Percentiles rank a stretch among this genome's conserved stretches.
Conservation (phyloP, 2,113 vertebrate genomes). For the Cercopithecus mona region DNA sequence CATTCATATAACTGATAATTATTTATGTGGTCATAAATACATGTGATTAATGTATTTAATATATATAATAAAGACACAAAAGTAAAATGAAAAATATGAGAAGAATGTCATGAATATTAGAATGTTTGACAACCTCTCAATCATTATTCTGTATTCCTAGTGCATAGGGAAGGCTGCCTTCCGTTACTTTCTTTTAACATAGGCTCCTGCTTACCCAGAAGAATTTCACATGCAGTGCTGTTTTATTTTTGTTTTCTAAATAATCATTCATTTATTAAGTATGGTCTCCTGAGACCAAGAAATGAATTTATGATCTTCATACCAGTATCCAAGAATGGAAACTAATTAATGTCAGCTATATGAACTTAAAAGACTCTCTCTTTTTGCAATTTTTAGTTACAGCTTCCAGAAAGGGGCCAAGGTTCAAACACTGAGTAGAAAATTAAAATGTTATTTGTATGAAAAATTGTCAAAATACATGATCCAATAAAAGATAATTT, state of each 20-base stretch:
- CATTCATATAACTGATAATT: neutral
- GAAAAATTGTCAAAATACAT: conserved; percentile 50
- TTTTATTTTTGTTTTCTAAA: conserved; percentile 42
- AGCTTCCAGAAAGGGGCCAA: conserved; percentile 51
- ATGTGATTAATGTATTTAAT: neutral
- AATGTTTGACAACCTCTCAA: neutral
- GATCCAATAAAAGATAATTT: conserved; percentile 51
- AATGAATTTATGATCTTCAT: conserved; percentile 57
- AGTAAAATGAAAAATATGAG: neutral
- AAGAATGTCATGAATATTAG: neutral
- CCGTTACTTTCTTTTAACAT: neutral
- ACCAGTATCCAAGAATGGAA: conserved; percentile 24
- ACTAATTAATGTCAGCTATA: conserved; percentile 57
- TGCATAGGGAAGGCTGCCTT: neutral
- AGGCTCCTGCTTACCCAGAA: neutral
- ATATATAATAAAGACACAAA: neutral
- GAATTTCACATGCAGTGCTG: neutral
- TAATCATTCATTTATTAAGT: neutral
- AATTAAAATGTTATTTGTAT: conserved; percentile 66
- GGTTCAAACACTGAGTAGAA: conserved; percentile 58
- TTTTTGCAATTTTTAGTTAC: conserved; percentile 27
- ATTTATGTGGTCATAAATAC: neutral
- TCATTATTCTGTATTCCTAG: neutral
- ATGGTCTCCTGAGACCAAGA: neutral
- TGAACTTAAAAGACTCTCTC: conserved; percentile 14